Evolutionary conservation across 2,888 invertebrate genomes (phyloP), one percentile per base, ranked within the genome.

Genomic region (Phengaris arion): DNA sequence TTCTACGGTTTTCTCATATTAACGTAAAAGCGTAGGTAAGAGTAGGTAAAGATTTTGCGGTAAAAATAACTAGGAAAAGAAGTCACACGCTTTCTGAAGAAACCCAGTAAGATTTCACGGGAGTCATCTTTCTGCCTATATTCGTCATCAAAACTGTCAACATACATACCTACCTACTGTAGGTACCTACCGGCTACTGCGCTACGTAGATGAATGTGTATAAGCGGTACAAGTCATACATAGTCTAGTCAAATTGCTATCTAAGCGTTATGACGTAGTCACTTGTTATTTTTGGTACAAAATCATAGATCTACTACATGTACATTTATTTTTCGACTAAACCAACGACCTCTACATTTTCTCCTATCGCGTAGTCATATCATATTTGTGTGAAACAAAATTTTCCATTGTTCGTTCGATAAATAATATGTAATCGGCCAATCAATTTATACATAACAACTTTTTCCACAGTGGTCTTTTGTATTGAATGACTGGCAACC

Each of bases 381-480:
- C 22, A 22, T 22, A 22, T 22, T 52, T 13, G 52, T 72, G 72
- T 54, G 54, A 35, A 54, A 3, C 10, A 13, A 72, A 54, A 74
- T 51, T 57, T 59, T 74, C 57, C 74, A 46, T 48, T 59, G 35
- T 46, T 59, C 15, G 48, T 10, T 48, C 45, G 73, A 45, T 72
- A 72, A 51, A 73, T 46, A 55, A 0, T 35, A 35, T 2, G 35
- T 35, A 35, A 35, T 35, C 35, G 12, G 54, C 15, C 51, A 52
- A 78, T 82, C 85, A 93, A 83, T 85, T 88, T 83, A 95, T 83
- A 86, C 95, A 95, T 77, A 94, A 90, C 74, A 95, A 81, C 85
- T 94, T 95, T 85, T 94, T 95, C 96, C 96, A 96, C 80, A 95
- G 88, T 2, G 95, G 90, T 85, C 86, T 89, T 82, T 93, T 94